Evolutionary conservation across 37 sponge, comb jelly and placozoan genomes (phyloP).

Genomic region (Hormiphora californensis): DNA sequence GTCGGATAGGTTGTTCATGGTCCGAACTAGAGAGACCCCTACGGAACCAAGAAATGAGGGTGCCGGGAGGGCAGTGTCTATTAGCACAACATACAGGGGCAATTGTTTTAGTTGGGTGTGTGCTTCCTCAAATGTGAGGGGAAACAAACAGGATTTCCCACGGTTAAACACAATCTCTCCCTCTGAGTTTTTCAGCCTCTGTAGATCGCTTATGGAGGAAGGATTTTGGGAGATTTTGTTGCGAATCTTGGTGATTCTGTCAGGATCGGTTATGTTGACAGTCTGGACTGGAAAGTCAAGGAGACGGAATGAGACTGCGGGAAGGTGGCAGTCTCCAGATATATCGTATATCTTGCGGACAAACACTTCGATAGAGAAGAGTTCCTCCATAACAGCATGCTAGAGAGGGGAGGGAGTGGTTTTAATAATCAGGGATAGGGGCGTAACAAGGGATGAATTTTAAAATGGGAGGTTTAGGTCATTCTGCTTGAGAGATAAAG

Average conservation of each 20-base stretch:
- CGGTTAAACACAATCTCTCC: slow-evolving; percentile 35
- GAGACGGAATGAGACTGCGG: slow-evolving; percentile 17
- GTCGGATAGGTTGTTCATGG: slow-evolving; percentile 17
- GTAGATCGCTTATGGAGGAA: neutral
- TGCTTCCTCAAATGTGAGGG: slow-evolving; percentile 24
- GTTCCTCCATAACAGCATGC: slow-evolving; percentile 51
- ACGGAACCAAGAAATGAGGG: slow-evolving; percentile 15
- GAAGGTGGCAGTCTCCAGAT: neutral
- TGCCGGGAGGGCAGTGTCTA: neutral
- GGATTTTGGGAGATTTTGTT: neutral
- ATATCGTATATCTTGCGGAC: slow-evolving; percentile 22
- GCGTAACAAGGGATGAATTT: no score
- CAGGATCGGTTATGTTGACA: neutral
- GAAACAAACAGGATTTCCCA: slow-evolving; percentile 43
- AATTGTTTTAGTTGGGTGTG: slow-evolving; percentile 1
- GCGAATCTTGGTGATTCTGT: slow-evolving; percentile 38
- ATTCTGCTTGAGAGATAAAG: no score
- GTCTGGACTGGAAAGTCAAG: slow-evolving; percentile 30
- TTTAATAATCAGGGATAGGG: no score
- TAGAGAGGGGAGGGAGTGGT: no score
- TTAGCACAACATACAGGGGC: neutral
- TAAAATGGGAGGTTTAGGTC: no score
- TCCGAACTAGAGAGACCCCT: neutral
- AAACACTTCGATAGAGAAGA: slow-evolving; percentile 30
- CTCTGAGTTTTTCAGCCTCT: slow-evolving; percentile 27